Evolutionary conservation across 2,797 vertebrate genomes (phyloP).

Genomic region (Falco peregrinus): DNA sequence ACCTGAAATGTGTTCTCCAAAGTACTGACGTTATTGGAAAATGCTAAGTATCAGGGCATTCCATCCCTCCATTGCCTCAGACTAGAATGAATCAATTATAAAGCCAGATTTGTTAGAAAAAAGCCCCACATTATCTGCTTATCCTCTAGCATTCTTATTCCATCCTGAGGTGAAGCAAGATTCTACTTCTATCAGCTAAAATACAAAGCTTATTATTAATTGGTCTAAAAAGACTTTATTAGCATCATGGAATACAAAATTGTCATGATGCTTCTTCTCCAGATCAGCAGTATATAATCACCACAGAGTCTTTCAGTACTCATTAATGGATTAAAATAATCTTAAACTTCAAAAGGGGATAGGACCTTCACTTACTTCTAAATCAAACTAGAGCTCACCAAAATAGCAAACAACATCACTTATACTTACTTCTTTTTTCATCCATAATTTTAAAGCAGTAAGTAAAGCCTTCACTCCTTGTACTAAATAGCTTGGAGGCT

Average conservation of each 20-base stretch:
- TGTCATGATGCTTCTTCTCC: background rate
- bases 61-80: background rate
- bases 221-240: background rate
- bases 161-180: background rate
- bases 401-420: slow-evolving; percentile 23
- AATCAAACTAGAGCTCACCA: background rate
- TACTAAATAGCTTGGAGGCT: slow-evolving; percentile 89
- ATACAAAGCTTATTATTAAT: background rate
- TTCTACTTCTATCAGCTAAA: background rate
- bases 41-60: background rate
- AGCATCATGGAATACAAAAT: background rate
- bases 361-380: background rate
- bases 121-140: background rate
- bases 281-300: background rate
- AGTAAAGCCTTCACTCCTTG: slow-evolving; percentile 97
- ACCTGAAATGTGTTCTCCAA: background rate
- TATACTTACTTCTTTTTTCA: slow-evolving; percentile 92
- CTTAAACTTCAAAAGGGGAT: background rate
- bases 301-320: background rate
- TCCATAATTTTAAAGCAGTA: slow-evolving; percentile 92
- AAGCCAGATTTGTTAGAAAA: background rate
- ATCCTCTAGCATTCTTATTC: background rate
- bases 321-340: background rate
- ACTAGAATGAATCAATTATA: background rate
- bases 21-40: background rate